Percentiles rank a stretch among this genome's conserved stretches.
These are phyloP conservation scores for Tragulus kanchil DNA, from an alignment of 2,113 vertebrate species.

Conservation along the genomic window DNA sequence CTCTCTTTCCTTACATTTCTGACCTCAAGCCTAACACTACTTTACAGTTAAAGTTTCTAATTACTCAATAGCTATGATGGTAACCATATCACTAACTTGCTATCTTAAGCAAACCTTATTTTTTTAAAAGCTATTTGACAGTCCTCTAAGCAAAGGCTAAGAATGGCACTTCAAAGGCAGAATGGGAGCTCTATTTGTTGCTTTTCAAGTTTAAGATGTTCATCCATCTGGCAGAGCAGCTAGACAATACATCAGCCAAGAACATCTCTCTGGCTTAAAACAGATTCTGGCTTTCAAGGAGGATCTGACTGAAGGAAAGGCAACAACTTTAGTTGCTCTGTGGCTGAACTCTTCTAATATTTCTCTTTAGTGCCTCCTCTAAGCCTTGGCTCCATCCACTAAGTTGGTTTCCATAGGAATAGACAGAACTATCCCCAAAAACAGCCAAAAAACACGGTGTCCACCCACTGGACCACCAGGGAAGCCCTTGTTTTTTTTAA, in stretches of 20 bases:
- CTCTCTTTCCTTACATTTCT: conserved; percentile 60
- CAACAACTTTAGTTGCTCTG: conserved; percentile 74
- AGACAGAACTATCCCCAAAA: conserved; percentile 84
- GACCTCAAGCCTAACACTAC: conserved; percentile 33
- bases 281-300: conserved; percentile 81
- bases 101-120: conserved; percentile 67
- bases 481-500: conserved; percentile 35
- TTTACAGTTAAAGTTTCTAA: conserved; percentile 69
- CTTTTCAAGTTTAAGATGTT: conserved; percentile 82
- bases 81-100: conserved; percentile 69
- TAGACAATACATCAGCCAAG: conserved; percentile 84
- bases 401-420: conserved; percentile 88
- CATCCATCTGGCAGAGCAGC: conserved; percentile 85
- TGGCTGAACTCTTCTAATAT: conserved; percentile 79
- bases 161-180: conserved; percentile 72
- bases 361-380: conserved; percentile 79
- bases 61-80: conserved; percentile 35
- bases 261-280: conserved; percentile 80
- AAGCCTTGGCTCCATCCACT: conserved; percentile 78
- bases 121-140: conserved; percentile 75
- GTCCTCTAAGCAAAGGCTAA: conserved; percentile 78
- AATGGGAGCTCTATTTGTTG: conserved; percentile 83
- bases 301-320: conserved; percentile 83
- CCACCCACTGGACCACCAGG: no score
- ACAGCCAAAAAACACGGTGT: no score